Conservation (phyloP, 2,113 vertebrate species). For the Pseudopipra pipra region DNA sequence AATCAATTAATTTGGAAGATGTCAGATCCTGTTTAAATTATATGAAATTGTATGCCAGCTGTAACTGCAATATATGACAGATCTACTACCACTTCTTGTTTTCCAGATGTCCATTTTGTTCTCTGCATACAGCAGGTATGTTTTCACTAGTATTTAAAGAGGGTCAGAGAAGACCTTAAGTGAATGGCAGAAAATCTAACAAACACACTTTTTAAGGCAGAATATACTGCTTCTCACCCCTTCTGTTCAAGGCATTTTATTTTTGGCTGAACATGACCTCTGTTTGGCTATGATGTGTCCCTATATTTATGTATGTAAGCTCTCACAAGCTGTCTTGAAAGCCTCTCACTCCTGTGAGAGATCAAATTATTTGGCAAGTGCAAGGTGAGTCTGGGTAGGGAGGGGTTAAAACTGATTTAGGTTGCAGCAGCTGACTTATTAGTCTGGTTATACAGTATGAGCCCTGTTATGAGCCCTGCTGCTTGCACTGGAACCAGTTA, state of each 20-base stretch:
- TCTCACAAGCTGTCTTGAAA: background rate
- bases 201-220: background rate
- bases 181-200: background rate
- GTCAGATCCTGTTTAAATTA: background rate
- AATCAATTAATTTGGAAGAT: background rate
- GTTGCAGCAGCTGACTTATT: background rate
- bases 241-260: background rate
- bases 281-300: background rate
- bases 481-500: background rate
- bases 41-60: background rate
- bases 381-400: background rate
- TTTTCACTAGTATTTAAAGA: background rate
- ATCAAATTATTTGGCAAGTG: background rate
- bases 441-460: background rate
- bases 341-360: background rate
- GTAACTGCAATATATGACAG: background rate
- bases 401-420: background rate
- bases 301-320: background rate
- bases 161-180: background rate
- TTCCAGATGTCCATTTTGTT: background rate
- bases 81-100: background rate
- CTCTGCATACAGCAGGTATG: background rate
- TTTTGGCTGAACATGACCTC: background rate
- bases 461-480: background rate
- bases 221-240: background rate